These are phyloP conservation scores for Tyria jacobaeae DNA, from an alignment of 2,888 invertebrate genomes.

Conservation along the genomic window DNA sequence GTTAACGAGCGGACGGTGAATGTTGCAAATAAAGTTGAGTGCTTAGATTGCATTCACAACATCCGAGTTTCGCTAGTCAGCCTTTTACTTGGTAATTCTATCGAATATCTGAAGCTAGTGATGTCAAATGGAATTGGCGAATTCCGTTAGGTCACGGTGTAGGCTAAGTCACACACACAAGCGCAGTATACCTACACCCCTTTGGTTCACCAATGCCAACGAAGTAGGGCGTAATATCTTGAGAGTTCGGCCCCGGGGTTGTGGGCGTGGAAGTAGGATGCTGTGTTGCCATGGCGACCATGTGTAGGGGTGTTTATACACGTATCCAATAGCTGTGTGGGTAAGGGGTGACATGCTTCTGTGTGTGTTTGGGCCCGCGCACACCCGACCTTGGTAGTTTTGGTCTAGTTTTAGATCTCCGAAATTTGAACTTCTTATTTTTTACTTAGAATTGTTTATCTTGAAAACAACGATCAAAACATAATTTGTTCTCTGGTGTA, in stretches of 20 bases:
- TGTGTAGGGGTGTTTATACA: slow-evolving; percentile 78
- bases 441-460: slow-evolving; percentile 17
- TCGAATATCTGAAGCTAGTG: slow-evolving; percentile 49
- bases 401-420: slow-evolving; percentile 71
- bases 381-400: slow-evolving; percentile 80
- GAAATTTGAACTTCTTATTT: slow-evolving; percentile 24
- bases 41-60: slow-evolving; percentile 64
- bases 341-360: slow-evolving; percentile 60
- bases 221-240: slow-evolving; percentile 86
- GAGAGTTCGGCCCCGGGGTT: slow-evolving; percentile 85
- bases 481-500: slow-evolving; percentile 2
- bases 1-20: slow-evolving; percentile 83
- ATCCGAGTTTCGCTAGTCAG: slow-evolving; percentile 48
- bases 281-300: slow-evolving; percentile 88
- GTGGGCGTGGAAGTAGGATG: slow-evolving; percentile 87
- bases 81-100: slow-evolving; percentile 54
- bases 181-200: slow-evolving; percentile 76
- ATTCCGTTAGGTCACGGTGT: slow-evolving; percentile 62
- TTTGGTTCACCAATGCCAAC: slow-evolving; percentile 84
- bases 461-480: slow-evolving; percentile 7
- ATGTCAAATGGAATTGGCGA: slow-evolving; percentile 67
- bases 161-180: slow-evolving; percentile 73
- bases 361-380: slow-evolving; percentile 55
- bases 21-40: slow-evolving; percentile 75
- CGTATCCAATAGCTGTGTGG: slow-evolving; percentile 68